Evolutionary conservation across 2,888 invertebrate species (phyloP), one percentile per base, ranked within the genome.

Genomic region (Drosophila eohydei): DNA sequence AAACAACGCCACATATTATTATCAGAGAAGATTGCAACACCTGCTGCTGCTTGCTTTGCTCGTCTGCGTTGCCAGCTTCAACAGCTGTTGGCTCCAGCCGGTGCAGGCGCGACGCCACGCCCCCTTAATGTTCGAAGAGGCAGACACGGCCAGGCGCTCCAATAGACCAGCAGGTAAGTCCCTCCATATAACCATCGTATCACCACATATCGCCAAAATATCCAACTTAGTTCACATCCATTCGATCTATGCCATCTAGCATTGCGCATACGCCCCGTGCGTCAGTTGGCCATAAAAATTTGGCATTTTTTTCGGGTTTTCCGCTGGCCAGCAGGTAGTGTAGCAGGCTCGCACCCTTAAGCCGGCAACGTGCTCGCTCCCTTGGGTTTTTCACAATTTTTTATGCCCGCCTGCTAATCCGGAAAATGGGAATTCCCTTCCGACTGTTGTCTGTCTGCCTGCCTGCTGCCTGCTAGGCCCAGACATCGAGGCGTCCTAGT

Each of bases 131-230:
- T 93, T 94, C 69, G 95, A 95, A 92, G 95, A 95, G 92, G 95
- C 95, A 89, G 95, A 95, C 92, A 94, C 95, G 80, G 94, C 94
- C 80, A 94, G 95, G 60, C 95, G 95, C 86, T 94, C 94, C 91
- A 94, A 94, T 91, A 94, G 95, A 78, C 95, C 95, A 89, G 95
- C 95, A 93, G 95, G 95, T 95, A 93, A 95, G 95, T 94, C 9
- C 32, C 6, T 12, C 21, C 21, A 6, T 50, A 52, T 36, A 48
- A 50, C 32, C 12, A 58, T 9, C 26, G 14, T 26, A 16, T 12
- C 21, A 21, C 3, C 28, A 8, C 14, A 46, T 46, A 2, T 5
- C 7, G 30, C n/a, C n/a, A 5, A 2, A 5, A 30, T 50, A 32
- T 16, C 32, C 8, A 6, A 28, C 4, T 14, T 43, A 3, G 7